Base-by-base conservation (phyloP, 2,888 invertebrate species). In the Lymantria dispar region DNA sequence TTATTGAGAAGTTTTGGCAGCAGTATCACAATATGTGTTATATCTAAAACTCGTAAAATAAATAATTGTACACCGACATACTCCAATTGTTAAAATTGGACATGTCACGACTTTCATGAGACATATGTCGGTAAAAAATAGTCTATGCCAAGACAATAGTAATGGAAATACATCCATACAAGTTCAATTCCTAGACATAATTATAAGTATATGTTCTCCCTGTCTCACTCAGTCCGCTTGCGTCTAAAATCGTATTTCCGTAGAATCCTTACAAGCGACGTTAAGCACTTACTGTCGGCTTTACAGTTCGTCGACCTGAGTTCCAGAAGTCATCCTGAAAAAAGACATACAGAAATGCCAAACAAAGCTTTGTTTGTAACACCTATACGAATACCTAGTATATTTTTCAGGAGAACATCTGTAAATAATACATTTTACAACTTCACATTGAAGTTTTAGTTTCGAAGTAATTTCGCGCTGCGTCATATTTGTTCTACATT, bases 211-310 rank as follows among this genome's bases (percentile, higher is more conserved):
- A 68, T 64, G 52, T 58, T 62, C 68, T 65, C 64, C 69, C 78
- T 70, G 73, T 76, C 78, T 72, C 74, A 76, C 76, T 78, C 81
- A 62, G 66, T 54, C 68, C 66, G 72, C 74, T 72, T 69, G 83
- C 79, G 83, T 87, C 87, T 90, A 90, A 89, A 91, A 88, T 83
- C 84, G 89, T 89, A 88, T 90, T 90, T 90, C 88, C 89, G 88
- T 87, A 83, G 91, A 91, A 91, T 89, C 90, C 91, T 86, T 87
- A 89, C 87, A 88, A 89, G 86, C 88, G 84, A 80, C 82, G 85
- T 80, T 84, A 86, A 89, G 87, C 85, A 83, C 85, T 84, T 78
- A 80, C 78, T 82, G 87, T 83, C 84, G 87, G 88, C 87, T 88
- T 86, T 78, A 82, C 83, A 86, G 91, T 88, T 87, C 91, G 83